phyloP scores from a whole-genome alignment of 2,113 vertebrate species.

The Cochlearius cochlearius region DNA sequence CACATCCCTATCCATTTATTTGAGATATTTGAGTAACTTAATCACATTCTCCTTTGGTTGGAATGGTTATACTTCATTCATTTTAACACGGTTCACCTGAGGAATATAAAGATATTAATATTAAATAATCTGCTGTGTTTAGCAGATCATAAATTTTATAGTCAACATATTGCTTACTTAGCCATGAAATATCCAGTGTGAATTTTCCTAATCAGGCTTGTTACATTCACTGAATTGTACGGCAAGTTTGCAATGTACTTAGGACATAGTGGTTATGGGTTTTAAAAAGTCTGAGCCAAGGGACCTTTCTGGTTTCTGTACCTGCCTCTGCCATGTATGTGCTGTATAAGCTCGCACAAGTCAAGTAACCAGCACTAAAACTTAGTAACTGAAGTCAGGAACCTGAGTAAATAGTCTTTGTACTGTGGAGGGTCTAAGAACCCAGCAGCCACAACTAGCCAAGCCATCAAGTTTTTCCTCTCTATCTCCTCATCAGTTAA shows the following conservation, averaged over 20 bases:
- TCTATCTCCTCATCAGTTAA: background rate
- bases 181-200: background rate
- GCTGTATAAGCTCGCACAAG: background rate
- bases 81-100: background rate
- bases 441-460: background rate
- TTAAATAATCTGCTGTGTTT: conserved; percentile 5
- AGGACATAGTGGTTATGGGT: background rate
- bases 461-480: background rate
- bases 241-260: background rate
- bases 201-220: background rate
- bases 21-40: background rate
- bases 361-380: background rate
- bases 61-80: background rate
- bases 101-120: background rate
- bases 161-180: background rate
- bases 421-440: background rate
- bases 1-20: background rate
- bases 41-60: background rate
- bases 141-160: conserved; percentile 25
- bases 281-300: background rate
- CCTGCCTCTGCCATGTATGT: background rate
- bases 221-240: background rate
- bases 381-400: background rate
- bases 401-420: background rate
- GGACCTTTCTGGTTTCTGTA: background rate